A percentile compares a stretch with the other conserved stretches of the same genome.
Evolutionary conservation across 2,888 invertebrate species (phyloP).

Genomic region (Mongoloraphidia duomilia): DNA sequence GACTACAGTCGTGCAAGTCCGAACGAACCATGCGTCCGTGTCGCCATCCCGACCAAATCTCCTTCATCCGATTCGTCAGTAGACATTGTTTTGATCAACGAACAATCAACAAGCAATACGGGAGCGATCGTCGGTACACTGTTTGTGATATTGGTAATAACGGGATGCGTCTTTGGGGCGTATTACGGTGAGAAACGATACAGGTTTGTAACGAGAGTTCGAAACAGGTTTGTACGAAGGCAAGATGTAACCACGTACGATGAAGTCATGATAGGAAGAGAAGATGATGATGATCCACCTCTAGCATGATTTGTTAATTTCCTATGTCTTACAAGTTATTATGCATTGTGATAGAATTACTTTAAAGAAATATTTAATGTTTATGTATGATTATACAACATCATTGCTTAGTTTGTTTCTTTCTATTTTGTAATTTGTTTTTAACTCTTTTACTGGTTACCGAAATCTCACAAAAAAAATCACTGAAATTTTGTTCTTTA

Average conservation of each 20-base stretch:
- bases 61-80: background rate
- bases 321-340: no score
- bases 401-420: no score
- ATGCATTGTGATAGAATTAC: no score
- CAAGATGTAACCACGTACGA: constrained; percentile 25
- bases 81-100: background rate
- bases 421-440: no score
- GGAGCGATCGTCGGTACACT: background rate
- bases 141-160: background rate
- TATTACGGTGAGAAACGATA: constrained; percentile 4
- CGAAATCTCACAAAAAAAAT: no score
- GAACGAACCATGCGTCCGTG: background rate
- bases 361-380: no score
- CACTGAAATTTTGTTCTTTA: no score
- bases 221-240: background rate
- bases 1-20: background rate
- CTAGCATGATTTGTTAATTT: constrained; percentile 11
- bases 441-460: no score
- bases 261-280: constrained; percentile 31
- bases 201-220: constrained; percentile 1
- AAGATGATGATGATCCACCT: constrained; percentile 24
- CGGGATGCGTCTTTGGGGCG: background rate
- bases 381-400: no score
- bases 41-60: background rate
- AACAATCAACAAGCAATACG: background rate